These are phyloP conservation scores for Ypsolopha scabrella DNA, from an alignment of 2,888 invertebrate species.

Conservation along the genomic window DNA sequence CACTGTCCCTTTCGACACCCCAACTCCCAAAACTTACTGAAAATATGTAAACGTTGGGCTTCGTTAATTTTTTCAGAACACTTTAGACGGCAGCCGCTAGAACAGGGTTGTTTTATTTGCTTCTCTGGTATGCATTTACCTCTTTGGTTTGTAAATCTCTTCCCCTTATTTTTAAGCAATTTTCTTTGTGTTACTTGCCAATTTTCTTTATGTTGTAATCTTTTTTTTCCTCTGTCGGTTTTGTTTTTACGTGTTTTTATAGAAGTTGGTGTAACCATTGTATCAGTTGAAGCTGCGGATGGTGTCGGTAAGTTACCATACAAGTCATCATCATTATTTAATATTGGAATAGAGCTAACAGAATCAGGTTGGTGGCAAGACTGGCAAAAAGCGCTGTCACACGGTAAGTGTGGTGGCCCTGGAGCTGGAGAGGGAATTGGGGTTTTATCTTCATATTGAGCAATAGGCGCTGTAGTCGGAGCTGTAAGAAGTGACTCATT, in stretches of 20 bases:
- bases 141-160: constrained; percentile 3
- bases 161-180: too few relatives aligned
- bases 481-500: too few relatives aligned
- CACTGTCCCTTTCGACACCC: constrained; percentile 9
- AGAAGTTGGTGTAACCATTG: not conserved
- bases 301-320: not conserved
- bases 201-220: constrained; percentile 1
- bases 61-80: not conserved
- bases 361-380: too few relatives aligned
- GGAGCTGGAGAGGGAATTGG: too few relatives aligned
- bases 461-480: too few relatives aligned
- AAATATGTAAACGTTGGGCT: constrained; percentile 2
- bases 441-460: too few relatives aligned
- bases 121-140: constrained; percentile 2
- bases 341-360: too few relatives aligned
- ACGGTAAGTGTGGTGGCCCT: too few relatives aligned
- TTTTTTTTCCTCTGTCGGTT: constrained; percentile 1
- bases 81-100: not conserved
- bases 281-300: not conserved
- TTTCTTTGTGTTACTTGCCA: constrained; percentile 2
- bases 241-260: not conserved
- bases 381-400: not conserved
- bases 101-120: constrained; percentile 1
- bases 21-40: constrained; percentile 11
- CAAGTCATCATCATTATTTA: too few relatives aligned